A percentile compares a stretch with the other conserved stretches of the same genome.
phyloP scores from a whole-genome alignment of 2,888 invertebrate species.

The Sinelater perroti region DNA sequence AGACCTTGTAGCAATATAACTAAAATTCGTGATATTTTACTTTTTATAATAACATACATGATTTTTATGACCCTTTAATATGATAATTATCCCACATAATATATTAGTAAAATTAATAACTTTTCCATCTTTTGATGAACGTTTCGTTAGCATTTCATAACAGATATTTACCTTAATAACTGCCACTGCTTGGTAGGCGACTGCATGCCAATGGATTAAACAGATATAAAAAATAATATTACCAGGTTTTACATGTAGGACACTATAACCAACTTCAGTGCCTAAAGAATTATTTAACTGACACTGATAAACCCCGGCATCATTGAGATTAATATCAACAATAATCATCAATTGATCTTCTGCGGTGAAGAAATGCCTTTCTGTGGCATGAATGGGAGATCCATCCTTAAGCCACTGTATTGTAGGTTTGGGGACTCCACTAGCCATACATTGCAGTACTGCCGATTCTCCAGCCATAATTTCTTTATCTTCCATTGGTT shows the following conservation, averaged over 20 bases:
- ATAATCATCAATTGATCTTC: constrained; percentile 90
- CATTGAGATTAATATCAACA: constrained; percentile 77
- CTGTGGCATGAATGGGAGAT: constrained; percentile 73
- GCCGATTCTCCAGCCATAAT: constrained; percentile 83
- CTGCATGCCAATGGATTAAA: too few relatives aligned
- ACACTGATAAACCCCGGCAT: constrained; percentile 90
- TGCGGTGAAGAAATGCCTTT: constrained; percentile 86
- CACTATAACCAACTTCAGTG: constrained; percentile 75
- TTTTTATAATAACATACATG: too few relatives aligned
- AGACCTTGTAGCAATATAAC: too few relatives aligned
- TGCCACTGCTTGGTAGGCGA: too few relatives aligned
- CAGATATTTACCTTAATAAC: too few relatives aligned
- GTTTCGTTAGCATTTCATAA: too few relatives aligned
- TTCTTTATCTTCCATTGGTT: constrained; percentile 86
- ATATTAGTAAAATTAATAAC: constrained; percentile 7
- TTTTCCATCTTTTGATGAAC: too few relatives aligned
- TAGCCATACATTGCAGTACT: constrained; percentile 87
- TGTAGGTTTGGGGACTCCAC: constrained; percentile 83
- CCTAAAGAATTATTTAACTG: constrained; percentile 88
- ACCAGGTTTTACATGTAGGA: constrained; percentile 75
- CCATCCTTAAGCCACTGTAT: constrained; percentile 89
- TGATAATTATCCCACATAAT: too few relatives aligned
- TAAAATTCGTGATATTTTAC: too few relatives aligned
- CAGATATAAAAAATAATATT: constrained; percentile 40
- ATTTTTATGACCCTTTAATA: too few relatives aligned